Percentiles rank a stretch among this genome's conserved stretches.
phyloP scores from a whole-genome alignment of 2,888 invertebrate genomes.

The Pomacea canaliculata region DNA sequence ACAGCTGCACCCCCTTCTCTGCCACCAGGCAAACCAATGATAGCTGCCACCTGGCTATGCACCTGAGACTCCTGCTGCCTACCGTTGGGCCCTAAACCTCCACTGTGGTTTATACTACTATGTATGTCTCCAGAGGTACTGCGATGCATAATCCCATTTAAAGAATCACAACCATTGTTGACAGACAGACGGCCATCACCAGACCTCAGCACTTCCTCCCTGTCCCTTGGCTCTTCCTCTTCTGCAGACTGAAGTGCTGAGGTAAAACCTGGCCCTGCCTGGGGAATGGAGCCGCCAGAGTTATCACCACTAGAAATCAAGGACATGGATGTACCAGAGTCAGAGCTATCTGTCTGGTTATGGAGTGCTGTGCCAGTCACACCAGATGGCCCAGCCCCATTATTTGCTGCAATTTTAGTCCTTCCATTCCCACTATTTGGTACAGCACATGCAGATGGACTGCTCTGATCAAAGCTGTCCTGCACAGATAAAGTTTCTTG shows the following conservation, averaged over 20 bases:
- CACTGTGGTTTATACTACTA: not conserved
- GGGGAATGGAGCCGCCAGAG: conserved; percentile 49
- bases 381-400: not conserved
- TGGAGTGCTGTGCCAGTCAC: conserved; percentile 1
- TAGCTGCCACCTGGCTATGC: conserved; percentile 9
- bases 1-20: not conserved
- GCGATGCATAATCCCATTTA: not conserved
- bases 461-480: not conserved
- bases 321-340: conserved; percentile 40
- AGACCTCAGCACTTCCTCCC: not conserved
- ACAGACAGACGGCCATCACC: not conserved
- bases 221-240: not conserved
- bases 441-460: not conserved
- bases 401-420: not conserved
- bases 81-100: not conserved
- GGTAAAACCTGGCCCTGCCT: not conserved
- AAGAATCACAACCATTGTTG: conserved; percentile 5
- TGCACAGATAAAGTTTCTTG: too few relatives aligned
- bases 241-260: not conserved
- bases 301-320: conserved; percentile 54
- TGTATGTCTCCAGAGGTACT: not conserved
- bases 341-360: conserved; percentile 33
- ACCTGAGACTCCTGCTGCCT: conserved; percentile 8
- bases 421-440: not conserved
- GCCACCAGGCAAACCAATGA: conserved; percentile 8